Base-by-base conservation (phyloP, 2,797 vertebrate species). In the Hippocampus kuda region DNA sequence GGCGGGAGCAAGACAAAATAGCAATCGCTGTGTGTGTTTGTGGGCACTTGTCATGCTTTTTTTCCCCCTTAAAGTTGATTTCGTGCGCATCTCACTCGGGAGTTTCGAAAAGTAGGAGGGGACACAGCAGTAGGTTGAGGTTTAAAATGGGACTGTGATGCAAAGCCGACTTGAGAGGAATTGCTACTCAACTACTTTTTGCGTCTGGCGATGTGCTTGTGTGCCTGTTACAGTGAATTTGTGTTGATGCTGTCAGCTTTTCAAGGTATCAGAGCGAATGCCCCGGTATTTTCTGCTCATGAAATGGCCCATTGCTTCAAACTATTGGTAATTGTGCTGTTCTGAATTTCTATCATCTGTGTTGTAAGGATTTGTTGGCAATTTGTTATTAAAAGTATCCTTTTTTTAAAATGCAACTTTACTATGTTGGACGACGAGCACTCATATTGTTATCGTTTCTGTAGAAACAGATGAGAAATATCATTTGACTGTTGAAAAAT, bases 161-260 rank as follows among this genome's bases (percentile, higher is more conserved):
- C 74, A 81, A 86, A 87, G 82, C 81, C 53, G 78, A 82, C 81
- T 81, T 73, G 66, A 69, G 77, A 74, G 81, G 66, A 68, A 77
- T 78, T 78, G 68, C 68, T 70, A 69, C 34, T 81, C 67, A 86
- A 78, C 70, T 68, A 72, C 72, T 85, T 84, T 73, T 63, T 62
- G 73, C 77, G 63, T 75, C 57, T 74, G 51, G 71, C 69, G 15
- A 65, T 22, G 13, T 20, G 74, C 16, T 54, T 70, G 69, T 51
- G 70, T 74, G 77, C 22, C 24, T 69, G 76, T 66, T 68, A 63
- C 72, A 74, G 71, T 63, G 72, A 73, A 72, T 63, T 42, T 73
- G 69, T 76, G 77, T 86, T 85, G 81, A 81, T 73, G 79, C 71
- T 57, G 69, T 79, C 81, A 84, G 82, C 77, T 83, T 65, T 80